Evolutionary conservation across 2,113 vertebrate genomes (phyloP).

Genomic region (Serilophus lunatus): DNA sequence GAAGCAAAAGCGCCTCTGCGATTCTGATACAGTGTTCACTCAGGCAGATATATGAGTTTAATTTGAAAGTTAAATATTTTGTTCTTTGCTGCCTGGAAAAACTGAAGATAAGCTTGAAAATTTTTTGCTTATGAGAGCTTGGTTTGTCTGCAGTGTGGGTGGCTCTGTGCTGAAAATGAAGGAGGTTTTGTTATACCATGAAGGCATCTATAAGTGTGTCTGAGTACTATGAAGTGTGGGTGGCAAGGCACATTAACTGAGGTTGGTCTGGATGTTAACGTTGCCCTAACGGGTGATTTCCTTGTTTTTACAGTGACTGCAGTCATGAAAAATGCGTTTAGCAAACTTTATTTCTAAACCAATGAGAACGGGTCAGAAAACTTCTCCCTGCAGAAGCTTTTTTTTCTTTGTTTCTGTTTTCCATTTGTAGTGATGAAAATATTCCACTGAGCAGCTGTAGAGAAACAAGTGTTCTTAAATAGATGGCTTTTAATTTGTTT

Average conservation of each 20-base stretch:
- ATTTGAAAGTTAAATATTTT: not conserved
- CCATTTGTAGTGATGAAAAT: not conserved
- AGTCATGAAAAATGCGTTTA: conserved; percentile 62
- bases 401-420: not conserved
- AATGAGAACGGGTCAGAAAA: not conserved
- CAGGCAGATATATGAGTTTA: fast-evolving
- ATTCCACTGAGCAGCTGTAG: not conserved
- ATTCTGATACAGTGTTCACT: not conserved
- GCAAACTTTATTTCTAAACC: not conserved
- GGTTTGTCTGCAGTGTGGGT: not conserved
- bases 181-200: not conserved
- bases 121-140: not conserved
- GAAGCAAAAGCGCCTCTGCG: not conserved
- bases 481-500: not conserved
- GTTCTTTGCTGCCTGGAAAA: not conserved
- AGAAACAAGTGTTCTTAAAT: not conserved
- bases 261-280: conserved; percentile 6
- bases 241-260: conserved; percentile 12
- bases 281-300: not conserved
- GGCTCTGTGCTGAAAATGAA: conserved; percentile 10
- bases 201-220: not conserved
- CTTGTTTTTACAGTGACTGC: conserved; percentile 23
- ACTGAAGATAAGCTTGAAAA: not conserved
- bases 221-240: not conserved
- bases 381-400: not conserved